Conservation (phyloP, 1,140 invertebrate species). For the Asbolus verrucosus region DNA sequence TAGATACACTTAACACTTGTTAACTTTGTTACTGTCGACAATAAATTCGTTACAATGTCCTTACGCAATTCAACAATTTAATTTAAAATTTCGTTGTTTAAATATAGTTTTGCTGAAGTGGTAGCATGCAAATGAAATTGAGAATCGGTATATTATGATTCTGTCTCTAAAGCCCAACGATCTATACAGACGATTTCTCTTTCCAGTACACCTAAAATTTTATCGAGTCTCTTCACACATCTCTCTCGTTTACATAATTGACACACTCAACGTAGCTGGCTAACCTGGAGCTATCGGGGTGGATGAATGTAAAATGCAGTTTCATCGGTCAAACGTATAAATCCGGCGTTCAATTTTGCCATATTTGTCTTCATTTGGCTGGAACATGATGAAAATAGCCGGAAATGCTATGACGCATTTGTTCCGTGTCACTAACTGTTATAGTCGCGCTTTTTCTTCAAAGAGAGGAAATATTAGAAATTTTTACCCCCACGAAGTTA, state of each 20-base stretch:
- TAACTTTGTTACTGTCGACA: constrained; percentile 8
- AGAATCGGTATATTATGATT: constrained; percentile 13
- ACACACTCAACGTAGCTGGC: neutral
- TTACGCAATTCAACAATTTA: constrained; percentile 9
- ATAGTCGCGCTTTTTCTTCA: neutral
- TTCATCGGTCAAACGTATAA: constrained; percentile 22
- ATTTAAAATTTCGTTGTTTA: neutral
- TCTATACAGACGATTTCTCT: constrained; percentile 25
- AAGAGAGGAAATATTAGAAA: too few species aligned
- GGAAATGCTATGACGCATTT: constrained; percentile 15
- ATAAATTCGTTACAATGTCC: constrained; percentile 10
- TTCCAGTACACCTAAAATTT: neutral
- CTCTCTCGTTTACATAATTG: constrained; percentile 33
- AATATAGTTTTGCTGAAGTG: too few species aligned
- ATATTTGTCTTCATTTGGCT: constrained; percentile 22
- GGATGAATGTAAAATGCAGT: constrained; percentile 33
- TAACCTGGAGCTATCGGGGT: constrained; percentile 29
- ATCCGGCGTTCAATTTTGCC: constrained; percentile 9
- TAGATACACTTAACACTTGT: constrained; percentile 24
- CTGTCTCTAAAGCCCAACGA: constrained; percentile 19
- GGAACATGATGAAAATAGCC: constrained; percentile 6
- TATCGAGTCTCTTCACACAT: constrained; percentile 20
- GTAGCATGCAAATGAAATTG: constrained; percentile 8
- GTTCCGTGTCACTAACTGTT: constrained; percentile 1
- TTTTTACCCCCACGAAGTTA: too few species aligned